Evolutionary conservation across 1,140 invertebrate species (phyloP).

Genomic region (Phortica variegata): DNA sequence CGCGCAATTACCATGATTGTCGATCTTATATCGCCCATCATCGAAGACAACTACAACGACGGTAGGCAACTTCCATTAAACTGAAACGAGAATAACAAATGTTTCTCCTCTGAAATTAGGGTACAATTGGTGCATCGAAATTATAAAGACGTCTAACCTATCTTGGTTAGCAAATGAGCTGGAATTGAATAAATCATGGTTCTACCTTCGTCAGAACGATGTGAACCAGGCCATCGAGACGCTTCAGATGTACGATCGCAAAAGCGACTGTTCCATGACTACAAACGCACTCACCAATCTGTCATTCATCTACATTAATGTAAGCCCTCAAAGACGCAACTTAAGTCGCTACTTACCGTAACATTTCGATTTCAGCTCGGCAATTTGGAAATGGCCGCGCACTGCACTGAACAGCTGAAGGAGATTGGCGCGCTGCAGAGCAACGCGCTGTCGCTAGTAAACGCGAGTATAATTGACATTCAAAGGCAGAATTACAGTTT

Average conservation of each 20-base stretch:
- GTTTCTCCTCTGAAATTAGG: conserved; percentile 56
- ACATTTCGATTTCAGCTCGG: conserved; percentile 67
- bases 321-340: conserved; percentile 52
- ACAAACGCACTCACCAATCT: conserved; percentile 87
- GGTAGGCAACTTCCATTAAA: conserved; percentile 65
- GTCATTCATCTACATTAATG: conserved; percentile 85
- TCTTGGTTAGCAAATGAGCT: conserved; percentile 80
- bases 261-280: conserved; percentile 80
- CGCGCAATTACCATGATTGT: conserved; percentile 84
- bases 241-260: conserved; percentile 86
- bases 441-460: conserved; percentile 83
- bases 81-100: not conserved
- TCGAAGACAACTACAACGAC: conserved; percentile 75
- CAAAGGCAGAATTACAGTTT: conserved; percentile 71
- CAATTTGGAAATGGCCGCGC: conserved; percentile 80
- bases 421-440: conserved; percentile 70
- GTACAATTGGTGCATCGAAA: conserved; percentile 74
- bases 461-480: conserved; percentile 83
- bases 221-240: conserved; percentile 81
- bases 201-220: conserved; percentile 83
- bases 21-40: conserved; percentile 88
- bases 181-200: conserved; percentile 92
- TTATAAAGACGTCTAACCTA: conserved; percentile 78
- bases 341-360: not conserved
- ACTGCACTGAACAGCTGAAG: conserved; percentile 75